Percentiles rank a stretch among this genome's conserved stretches.
phyloP scores from a whole-genome alignment of 2,888 invertebrate genomes.

The Temnothorax rugatulus region DNA sequence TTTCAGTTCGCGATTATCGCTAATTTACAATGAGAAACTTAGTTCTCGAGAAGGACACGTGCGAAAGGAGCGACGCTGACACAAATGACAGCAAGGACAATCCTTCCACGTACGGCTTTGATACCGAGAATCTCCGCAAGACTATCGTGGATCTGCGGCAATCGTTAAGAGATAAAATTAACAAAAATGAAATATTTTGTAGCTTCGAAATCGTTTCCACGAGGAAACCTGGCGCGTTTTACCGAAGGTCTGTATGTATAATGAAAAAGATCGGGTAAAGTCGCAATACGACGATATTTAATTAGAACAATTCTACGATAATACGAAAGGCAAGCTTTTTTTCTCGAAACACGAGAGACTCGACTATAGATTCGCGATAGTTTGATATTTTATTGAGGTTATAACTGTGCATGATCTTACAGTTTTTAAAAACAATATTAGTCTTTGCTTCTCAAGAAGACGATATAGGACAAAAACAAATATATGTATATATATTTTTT shows the following conservation, averaged over 20 bases:
- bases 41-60: slow-evolving; percentile 24
- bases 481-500: background rate
- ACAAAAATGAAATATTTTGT: slow-evolving; percentile 73
- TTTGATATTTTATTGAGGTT: background rate
- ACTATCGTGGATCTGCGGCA: slow-evolving; percentile 60
- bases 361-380: background rate
- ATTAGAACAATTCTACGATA: slow-evolving; percentile 1
- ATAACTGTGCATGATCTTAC: background rate
- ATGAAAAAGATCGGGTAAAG: background rate
- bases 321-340: background rate
- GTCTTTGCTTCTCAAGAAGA: background rate
- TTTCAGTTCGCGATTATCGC: background rate
- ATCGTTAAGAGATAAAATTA: slow-evolving; percentile 68
- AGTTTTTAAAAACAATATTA: background rate
- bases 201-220: slow-evolving; percentile 79
- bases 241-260: slow-evolving; percentile 74
- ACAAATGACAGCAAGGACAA: background rate
- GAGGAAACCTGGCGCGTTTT: slow-evolving; percentile 63
- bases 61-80: background rate
- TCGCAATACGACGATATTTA: background rate
- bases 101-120: background rate
- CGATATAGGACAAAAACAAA: too few species aligned
- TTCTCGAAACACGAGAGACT: slow-evolving; percentile 16
- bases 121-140: background rate
- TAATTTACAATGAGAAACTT: slow-evolving; percentile 50